Conservation (phyloP, 2,888 invertebrate genomes). For the Rhorus exstirpatorius region DNA sequence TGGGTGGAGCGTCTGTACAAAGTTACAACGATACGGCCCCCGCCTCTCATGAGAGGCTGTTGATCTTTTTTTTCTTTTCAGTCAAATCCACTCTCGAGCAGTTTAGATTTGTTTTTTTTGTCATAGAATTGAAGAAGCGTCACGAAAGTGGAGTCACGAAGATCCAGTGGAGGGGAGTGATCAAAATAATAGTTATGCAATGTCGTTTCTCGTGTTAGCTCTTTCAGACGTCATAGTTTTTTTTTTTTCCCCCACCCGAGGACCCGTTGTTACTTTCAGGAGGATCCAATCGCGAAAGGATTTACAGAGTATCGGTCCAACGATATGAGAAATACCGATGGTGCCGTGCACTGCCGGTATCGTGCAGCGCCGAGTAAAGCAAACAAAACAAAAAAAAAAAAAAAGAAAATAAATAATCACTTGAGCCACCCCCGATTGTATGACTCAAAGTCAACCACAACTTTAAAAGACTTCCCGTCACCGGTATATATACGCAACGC, state of each 20-base stretch:
- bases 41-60: constrained; percentile 16
- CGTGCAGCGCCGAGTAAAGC: constrained; percentile 48
- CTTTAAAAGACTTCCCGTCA: constrained; percentile 47
- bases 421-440: constrained; percentile 13
- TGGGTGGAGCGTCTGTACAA: neutral
- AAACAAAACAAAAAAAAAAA: constrained; percentile 35
- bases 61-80: constrained; percentile 37
- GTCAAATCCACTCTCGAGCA: constrained; percentile 59
- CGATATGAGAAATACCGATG: constrained; percentile 24
- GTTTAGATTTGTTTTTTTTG: constrained; percentile 44
- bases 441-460: constrained; percentile 22
- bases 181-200: constrained; percentile 61
- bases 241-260: too few relatives aligned
- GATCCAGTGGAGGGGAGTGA: neutral
- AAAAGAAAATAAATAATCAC: constrained; percentile 30
- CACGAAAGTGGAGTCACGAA: constrained; percentile 67
- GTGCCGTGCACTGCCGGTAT: constrained; percentile 67
- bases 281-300: constrained; percentile 38
- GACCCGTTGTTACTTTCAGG: neutral
- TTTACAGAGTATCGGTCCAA: constrained; percentile 22
- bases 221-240: neutral
- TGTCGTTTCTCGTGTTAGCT: constrained; percentile 48
- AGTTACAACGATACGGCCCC: neutral
- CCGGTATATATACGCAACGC: constrained; percentile 61
- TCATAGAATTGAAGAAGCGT: constrained; percentile 47